Conservation (phyloP, 2,888 invertebrate species). For the Drosophila robusta region DNA sequence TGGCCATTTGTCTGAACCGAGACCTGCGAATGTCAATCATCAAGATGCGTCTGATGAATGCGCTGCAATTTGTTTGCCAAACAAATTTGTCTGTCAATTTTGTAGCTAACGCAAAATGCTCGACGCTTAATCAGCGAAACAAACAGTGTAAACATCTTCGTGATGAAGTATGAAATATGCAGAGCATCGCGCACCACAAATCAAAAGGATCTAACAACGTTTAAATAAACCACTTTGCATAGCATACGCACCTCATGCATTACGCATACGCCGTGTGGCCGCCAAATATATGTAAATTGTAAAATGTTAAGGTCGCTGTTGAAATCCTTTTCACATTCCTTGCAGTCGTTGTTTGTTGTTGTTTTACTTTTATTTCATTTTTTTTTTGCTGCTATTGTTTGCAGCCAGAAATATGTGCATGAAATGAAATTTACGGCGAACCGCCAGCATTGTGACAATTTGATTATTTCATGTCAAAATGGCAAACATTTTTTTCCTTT, state of each 20-base stretch:
- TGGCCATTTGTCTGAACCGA: conserved; percentile 39
- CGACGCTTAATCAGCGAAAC: conserved; percentile 38
- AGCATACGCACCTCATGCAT: conserved; percentile 10
- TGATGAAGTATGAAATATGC: conserved; percentile 12
- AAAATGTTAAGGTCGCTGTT: conserved; percentile 8
- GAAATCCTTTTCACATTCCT: conserved; percentile 35
- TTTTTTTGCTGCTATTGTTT: conserved; percentile 4
- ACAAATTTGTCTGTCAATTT: conserved; percentile 53
- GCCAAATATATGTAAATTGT: conserved; percentile 45
- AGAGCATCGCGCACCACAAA: conserved; percentile 13
- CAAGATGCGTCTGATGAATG: conserved; percentile 46
- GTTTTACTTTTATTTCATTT: not conserved
- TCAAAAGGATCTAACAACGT: conserved; percentile 20
- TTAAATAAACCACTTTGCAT: conserved; percentile 3
- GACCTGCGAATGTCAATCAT: conserved; percentile 48
- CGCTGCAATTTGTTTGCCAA: conserved; percentile 44
- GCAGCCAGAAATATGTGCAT: conserved; percentile 15
- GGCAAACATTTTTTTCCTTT: conserved; percentile 52
- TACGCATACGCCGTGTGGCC: conserved; percentile 40
- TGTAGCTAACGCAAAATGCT: conserved; percentile 16
- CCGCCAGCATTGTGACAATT: conserved; percentile 66
- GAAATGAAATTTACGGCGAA: conserved; percentile 28
- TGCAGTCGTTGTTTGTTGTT: conserved; percentile 1
- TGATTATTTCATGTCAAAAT: conserved; percentile 74
- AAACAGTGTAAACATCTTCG: conserved; percentile 16